Base-by-base conservation (phyloP, 2,888 invertebrate species). In the Apeira syringaria region DNA sequence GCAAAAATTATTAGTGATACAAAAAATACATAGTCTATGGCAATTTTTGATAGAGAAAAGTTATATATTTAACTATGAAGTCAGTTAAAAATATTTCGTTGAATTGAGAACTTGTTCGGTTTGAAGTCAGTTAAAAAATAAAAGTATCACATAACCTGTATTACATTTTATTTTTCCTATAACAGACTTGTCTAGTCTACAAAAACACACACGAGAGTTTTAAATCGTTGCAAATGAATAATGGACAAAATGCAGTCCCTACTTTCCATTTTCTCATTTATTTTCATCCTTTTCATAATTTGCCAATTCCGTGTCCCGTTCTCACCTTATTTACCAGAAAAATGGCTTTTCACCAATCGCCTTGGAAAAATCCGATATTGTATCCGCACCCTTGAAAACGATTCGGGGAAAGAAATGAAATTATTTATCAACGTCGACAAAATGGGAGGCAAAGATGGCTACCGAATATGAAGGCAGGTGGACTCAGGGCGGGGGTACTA, bases 361-460 rank as follows among this genome's bases (percentile, higher is more conserved):
- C 39, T 39, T 8, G 12, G 34, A 45, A 47, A 43, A 47, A 41
- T 36, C 43, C 39, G 41, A 57, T 45, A 53, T 41, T 40, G 36
- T 35, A 39, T 29, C 49, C 39, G 30, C 50, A 42, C 47, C 53
- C 53, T 53, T 54, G 56, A 54, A 62, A 50, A 45, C 66, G 56
- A 65, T 61, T 69, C 47, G 46, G 56, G 53, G 55, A 73, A 73
- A 70, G 73, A 78, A 79, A 80, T 77, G 79, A 79, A 80, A 80
- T 80, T 80, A 78, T 80, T 76, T 79, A 73, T 80, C 80, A 80
- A 80, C 67, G 80, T 80, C 80, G 50, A 42, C 62, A 56, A 75
- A 78, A 76, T 74, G 70, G 71, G 46, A 43, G 55, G 46, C 61
- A 55, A 53, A 68, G 65, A 66, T 64, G 68, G 65, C 53, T 45